phyloP scores from a whole-genome alignment of 2,888 invertebrate species.

The Venusia cambrica region DNA sequence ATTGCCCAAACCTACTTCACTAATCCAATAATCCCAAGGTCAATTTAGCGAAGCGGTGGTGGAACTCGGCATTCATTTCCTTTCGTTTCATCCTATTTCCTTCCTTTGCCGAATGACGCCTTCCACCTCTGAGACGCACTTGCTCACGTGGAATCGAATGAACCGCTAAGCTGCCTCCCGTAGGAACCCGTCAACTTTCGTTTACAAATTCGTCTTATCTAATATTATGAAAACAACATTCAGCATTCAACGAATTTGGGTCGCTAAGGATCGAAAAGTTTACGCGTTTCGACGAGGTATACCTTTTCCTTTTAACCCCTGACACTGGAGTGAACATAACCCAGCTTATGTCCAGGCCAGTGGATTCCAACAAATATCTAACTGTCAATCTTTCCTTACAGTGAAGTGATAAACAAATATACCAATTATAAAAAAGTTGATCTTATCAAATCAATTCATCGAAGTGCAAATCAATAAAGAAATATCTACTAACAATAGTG shows the following conservation, averaged over 20 bases:
- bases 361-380: slow-evolving; percentile 33
- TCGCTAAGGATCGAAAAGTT: slow-evolving; percentile 34
- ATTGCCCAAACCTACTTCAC: slow-evolving; percentile 24
- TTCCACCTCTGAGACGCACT: slow-evolving; percentile 73
- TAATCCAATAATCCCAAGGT: slow-evolving; percentile 36
- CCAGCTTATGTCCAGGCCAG: slow-evolving; percentile 64
- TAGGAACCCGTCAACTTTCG: slow-evolving; percentile 50
- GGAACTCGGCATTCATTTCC: slow-evolving; percentile 53
- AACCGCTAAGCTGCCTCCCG: slow-evolving; percentile 77
- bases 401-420: slow-evolving; percentile 63
- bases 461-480: slow-evolving; percentile 70
- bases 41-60: slow-evolving; percentile 73
- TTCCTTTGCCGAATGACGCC: slow-evolving; percentile 71
- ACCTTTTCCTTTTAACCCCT: slow-evolving; percentile 42
- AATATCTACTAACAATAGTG: slow-evolving; percentile 43
- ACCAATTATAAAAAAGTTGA: slow-evolving; percentile 61
- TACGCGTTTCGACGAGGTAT: slow-evolving; percentile 60
- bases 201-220: slow-evolving; percentile 22
- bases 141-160: slow-evolving; percentile 72
- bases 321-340: slow-evolving; percentile 68
- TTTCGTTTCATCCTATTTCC: slow-evolving; percentile 60
- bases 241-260: slow-evolving; percentile 26
- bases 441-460: slow-evolving; percentile 66
- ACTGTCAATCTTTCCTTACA: slow-evolving; percentile 45
- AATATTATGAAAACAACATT: slow-evolving; percentile 21